These are phyloP conservation scores for Proctacanthus coquilletti DNA, from an alignment of 1,140 invertebrate species.

Conservation along the genomic window DNA sequence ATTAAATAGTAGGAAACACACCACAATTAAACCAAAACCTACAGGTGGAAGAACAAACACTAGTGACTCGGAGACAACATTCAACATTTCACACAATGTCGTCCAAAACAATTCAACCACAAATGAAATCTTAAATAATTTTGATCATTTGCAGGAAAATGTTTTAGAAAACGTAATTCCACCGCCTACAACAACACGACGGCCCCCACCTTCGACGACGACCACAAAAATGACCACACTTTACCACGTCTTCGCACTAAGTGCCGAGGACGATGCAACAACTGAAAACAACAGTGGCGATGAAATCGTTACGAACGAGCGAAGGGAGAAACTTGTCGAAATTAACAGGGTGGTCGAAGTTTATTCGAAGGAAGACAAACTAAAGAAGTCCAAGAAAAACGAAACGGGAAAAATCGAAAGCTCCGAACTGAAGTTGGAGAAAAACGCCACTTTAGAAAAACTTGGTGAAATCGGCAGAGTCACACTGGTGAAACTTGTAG, in stretches of 20 bases:
- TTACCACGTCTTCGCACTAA: slow-evolving; percentile 34
- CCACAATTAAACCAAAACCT: slow-evolving; percentile 21
- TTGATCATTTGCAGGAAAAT: slow-evolving; percentile 5
- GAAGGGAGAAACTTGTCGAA: slow-evolving; percentile 41
- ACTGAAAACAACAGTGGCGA: background rate
- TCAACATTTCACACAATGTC: slow-evolving; percentile 4
- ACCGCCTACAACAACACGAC: slow-evolving; percentile 15
- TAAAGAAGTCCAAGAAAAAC: slow-evolving; percentile 39
- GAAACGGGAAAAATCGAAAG: slow-evolving; percentile 32
- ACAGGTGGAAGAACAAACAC: slow-evolving; percentile 5
- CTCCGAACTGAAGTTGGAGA: slow-evolving; percentile 31
- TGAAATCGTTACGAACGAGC: slow-evolving; percentile 9
- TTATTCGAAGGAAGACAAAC: slow-evolving; percentile 40
- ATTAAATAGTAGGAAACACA: slow-evolving; percentile 29
- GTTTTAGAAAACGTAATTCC: slow-evolving; percentile 9
- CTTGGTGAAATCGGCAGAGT: slow-evolving; percentile 48
- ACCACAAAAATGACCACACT: slow-evolving; percentile 33
- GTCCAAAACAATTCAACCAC: slow-evolving; percentile 3
- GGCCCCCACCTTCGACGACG: slow-evolving; percentile 12
- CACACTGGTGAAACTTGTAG: slow-evolving; percentile 45
- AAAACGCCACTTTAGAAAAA: slow-evolving; percentile 40
- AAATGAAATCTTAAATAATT: slow-evolving; percentile 6
- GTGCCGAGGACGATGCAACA: slow-evolving; percentile 15
- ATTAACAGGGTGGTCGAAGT: slow-evolving; percentile 48
- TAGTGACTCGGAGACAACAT: slow-evolving; percentile 1